Base-by-base conservation (phyloP, 2,113 vertebrate species). In the Nothocercus nigrocapillus region DNA sequence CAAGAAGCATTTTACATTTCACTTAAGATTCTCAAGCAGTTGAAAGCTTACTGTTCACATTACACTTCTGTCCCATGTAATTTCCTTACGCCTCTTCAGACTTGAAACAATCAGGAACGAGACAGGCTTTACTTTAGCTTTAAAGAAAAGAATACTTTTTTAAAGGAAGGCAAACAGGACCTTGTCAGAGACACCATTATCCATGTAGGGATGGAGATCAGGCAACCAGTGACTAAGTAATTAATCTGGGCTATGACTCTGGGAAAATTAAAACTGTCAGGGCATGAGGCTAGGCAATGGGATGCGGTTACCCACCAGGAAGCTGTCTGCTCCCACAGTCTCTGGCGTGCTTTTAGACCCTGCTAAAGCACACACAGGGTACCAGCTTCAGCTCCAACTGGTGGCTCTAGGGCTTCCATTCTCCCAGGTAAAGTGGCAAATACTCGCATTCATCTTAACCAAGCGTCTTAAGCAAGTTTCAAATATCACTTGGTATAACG, bases 1-100 rank as follows among this genome's bases (percentile, higher is more conserved):
- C 59, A 89, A 84, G 84, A 91, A 86, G 25, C 13, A 5, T 75
- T 93, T 91, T 93, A 85, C 25, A 58, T 96, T 94, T 91, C 69
- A 75, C 73, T 92, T 91, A 74, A 67, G 62, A 42, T 87, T 86
- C 40, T 44, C 30, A 81, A 89, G 59, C 73, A 73, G 25, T 21
- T 87, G 58, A 87, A 94, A 94, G 45, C 45, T 69, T 88, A 51
- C 62, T 36, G 32, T 86, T 91, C 79, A 49, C 13, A 81, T 62
- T 94, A 76, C 16, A 27, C 85, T 86, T 94, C 82, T 84, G 66
- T 82, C 66, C 44, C 36, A 59, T 84, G 96, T 89, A 88, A 84
- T 93, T 93, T 87, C 30, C 54, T 73, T 12, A 34, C 13, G 76
- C 47, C 28, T 58, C 34, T 66, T 83, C 76, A 70, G 10, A 62